These are phyloP conservation scores for Psittacula cyanocephala DNA, from an alignment of 2,113 vertebrate species.

Conservation along the genomic window DNA sequence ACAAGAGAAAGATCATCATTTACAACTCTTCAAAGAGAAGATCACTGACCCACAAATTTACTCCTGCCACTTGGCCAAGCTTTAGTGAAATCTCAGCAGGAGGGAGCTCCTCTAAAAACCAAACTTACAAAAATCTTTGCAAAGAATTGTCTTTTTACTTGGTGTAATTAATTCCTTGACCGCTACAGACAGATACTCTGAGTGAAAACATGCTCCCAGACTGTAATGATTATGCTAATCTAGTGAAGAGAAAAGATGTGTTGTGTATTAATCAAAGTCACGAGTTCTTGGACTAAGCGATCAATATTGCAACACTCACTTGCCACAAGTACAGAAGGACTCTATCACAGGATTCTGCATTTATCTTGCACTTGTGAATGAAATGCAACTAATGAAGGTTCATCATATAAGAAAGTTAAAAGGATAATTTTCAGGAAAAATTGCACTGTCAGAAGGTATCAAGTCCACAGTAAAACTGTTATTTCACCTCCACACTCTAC, in stretches of 20 bases:
- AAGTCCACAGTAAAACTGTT: not conserved
- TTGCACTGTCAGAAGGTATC: not conserved
- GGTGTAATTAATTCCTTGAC: constrained; percentile 31
- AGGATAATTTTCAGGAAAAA: not conserved
- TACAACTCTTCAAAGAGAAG: not conserved
- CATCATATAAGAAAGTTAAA: not conserved
- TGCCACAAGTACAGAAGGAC: not conserved
- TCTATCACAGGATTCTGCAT: not conserved
- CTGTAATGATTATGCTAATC: constrained; percentile 52
- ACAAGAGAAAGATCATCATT: not conserved
- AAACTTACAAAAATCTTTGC: not conserved
- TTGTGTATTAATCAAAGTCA: constrained; percentile 44
- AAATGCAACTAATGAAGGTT: not conserved
- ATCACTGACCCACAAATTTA: not conserved
- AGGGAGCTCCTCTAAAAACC: not conserved
- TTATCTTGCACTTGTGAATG: not conserved
- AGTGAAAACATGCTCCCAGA: not conserved
- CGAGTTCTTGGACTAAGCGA: not conserved
- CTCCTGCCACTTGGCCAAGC: not conserved
- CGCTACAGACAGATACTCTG: not conserved
- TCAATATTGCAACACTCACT: not conserved
- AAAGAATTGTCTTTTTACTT: not conserved
- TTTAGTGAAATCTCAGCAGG: not conserved
- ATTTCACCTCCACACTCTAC: not conserved
- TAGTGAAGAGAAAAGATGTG: not conserved